Evolutionary conservation across 2,888 invertebrate genomes (phyloP).

Genomic region (Willowsia nigromaculata): DNA sequence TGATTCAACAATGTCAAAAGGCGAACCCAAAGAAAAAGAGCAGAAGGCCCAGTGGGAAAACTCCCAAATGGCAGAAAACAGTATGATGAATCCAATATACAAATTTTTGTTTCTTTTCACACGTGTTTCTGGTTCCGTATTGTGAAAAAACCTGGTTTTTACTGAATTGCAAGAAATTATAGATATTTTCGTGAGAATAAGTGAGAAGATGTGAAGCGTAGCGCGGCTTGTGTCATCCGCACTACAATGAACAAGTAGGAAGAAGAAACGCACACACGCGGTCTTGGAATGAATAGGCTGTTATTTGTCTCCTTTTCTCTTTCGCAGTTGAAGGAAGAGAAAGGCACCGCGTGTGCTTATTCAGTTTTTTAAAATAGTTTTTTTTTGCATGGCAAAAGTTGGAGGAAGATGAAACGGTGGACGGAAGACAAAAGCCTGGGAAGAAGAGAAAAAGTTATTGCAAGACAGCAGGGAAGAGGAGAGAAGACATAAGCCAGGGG

Average conservation of each 20-base stretch:
- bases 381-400: neutral
- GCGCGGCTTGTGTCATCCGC: neutral
- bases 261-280: slow-evolving; percentile 38
- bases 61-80: slow-evolving; percentile 58
- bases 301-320: slow-evolving; percentile 41
- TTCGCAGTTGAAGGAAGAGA: neutral
- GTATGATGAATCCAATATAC: neutral
- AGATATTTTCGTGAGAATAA: neutral
- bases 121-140: neutral
- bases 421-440: neutral
- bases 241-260: neutral
- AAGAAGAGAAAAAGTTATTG: neutral
- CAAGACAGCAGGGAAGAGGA: neutral
- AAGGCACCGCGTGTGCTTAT: neutral
- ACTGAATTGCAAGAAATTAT: neutral
- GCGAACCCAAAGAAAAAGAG: neutral
- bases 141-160: neutral
- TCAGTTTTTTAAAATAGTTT: too few species aligned
- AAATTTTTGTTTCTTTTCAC: neutral
- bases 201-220: neutral
- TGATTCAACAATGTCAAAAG: neutral
- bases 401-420: neutral
- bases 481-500: slow-evolving; percentile 57
- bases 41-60: slow-evolving; percentile 58
- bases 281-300: slow-evolving; percentile 47